Evolutionary conservation across 1,140 invertebrate species (phyloP), one percentile per base, ranked within the genome.

Genomic region (Monomorium pharaonis): DNA sequence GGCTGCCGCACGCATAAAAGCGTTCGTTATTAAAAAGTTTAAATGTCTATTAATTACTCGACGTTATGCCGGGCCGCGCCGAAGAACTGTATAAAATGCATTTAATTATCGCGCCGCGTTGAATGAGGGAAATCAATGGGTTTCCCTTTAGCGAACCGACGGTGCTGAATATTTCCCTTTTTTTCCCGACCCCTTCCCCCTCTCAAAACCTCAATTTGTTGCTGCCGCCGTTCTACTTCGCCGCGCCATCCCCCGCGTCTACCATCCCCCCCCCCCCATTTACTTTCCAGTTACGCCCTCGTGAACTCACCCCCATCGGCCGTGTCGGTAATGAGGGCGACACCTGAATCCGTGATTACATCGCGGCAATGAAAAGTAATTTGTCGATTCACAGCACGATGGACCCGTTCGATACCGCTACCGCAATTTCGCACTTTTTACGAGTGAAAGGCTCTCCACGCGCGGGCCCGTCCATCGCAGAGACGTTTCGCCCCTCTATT

Each of bases 21-120:
- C 90, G 90, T 91, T 83, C 92, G 92, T 94, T 93, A 94, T 94
- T 93, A 94, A 94, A 94, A 94, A 94, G 89, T 94, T 94, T 94
- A 93, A 94, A 94, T 94, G 91, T 94, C 92, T 92, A 94, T 94
- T 94, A 94, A 94, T 94, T 94, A 94, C 93, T 92, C 81, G 89
- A 83, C 84, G 91, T 92, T 92, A 93, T 90, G 89, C 86, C 89
- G 75, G 85, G 88, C 78, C 85, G 80, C 88, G 44, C 85, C 67
- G 70, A 91, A 91, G 89, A 65, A 85, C 87, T 91, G 89, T 90
- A 90, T 93, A 92, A 94, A 94, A 94, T 93, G 92, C 92, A 94
- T 94, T 94, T 94, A 94, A 94, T 94, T 94, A 94, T 94, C 89
- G 91, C 87, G 87, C 85, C 83, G 65, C 78, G 67, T 70, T 92